Conservation (phyloP, 2,888 invertebrate species). For the Lochmaea crataegi region DNA sequence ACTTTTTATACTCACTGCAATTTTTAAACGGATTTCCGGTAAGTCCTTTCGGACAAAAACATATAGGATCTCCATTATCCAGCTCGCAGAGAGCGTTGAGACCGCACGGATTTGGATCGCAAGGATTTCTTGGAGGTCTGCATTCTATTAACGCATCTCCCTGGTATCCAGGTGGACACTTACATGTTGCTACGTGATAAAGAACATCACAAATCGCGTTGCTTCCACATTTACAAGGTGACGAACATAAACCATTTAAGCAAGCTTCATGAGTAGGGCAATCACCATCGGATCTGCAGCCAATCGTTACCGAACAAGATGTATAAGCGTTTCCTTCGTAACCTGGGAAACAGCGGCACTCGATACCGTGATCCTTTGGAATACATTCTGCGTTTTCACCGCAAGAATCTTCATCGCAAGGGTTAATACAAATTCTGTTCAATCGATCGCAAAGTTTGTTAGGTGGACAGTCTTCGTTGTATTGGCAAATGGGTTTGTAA, state of each 20-base stretch:
- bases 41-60: constrained; percentile 88
- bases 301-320: constrained; percentile 77
- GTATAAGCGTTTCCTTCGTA: constrained; percentile 83
- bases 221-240: constrained; percentile 82
- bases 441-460: constrained; percentile 85
- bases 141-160: constrained; percentile 82
- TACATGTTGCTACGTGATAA: constrained; percentile 83
- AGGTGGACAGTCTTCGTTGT: constrained; percentile 92
- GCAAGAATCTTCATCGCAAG: constrained; percentile 82
- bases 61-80: constrained; percentile 87
- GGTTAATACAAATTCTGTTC: constrained; percentile 85
- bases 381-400: constrained; percentile 85
- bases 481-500: constrained; percentile 79
- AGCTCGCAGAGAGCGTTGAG: constrained; percentile 84
- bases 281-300: constrained; percentile 78
- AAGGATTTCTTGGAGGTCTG: constrained; percentile 80
- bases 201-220: constrained; percentile 86
- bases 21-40: constrained; percentile 92
- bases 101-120: constrained; percentile 90
- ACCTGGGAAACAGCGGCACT: constrained; percentile 80
- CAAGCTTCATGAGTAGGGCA: constrained; percentile 82
- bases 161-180: constrained; percentile 83
- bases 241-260: constrained; percentile 79
- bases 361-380: constrained; percentile 79
- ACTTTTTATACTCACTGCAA: constrained; percentile 83